Conservation (phyloP, 2,888 invertebrate species). For the Patella caerulea region DNA sequence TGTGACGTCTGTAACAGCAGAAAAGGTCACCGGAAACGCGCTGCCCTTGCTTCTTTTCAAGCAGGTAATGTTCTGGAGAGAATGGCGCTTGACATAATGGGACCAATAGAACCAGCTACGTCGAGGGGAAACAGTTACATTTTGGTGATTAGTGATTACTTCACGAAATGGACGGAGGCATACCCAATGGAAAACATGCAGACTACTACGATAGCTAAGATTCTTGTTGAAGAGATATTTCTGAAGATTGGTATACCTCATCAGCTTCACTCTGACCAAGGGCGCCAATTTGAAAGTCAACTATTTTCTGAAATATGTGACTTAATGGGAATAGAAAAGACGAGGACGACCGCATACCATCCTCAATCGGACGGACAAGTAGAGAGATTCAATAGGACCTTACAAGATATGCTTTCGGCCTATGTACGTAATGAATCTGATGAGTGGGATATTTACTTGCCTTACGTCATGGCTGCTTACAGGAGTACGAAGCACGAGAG, state of each 20-base stretch:
- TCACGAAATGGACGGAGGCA: neutral
- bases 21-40: neutral
- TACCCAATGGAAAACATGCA: neutral
- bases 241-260: slow-evolving; percentile 29
- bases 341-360: slow-evolving; percentile 16
- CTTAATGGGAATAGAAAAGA: slow-evolving; percentile 30
- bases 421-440: slow-evolving; percentile 30
- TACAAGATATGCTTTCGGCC: slow-evolving; percentile 24
- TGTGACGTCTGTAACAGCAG: neutral
- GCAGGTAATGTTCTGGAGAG: slow-evolving; percentile 34
- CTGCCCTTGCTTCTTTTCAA: neutral
- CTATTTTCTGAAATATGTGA: slow-evolving; percentile 34
- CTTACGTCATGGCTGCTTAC: slow-evolving; percentile 33
- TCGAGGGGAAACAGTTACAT: slow-evolving; percentile 23
- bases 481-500: slow-evolving; percentile 28
- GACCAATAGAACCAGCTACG: slow-evolving; percentile 21
- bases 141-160: neutral
- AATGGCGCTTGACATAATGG: slow-evolving; percentile 29
- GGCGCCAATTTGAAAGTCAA: slow-evolving; percentile 31
- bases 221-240: slow-evolving; percentile 29
- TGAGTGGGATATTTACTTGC: slow-evolving; percentile 33
- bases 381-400: slow-evolving; percentile 29
- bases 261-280: slow-evolving; percentile 34
- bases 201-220: slow-evolving; percentile 23
- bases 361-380: slow-evolving; percentile 27